A percentile compares a stretch with the other conserved stretches of the same genome.
Evolutionary conservation across 1,140 invertebrate genomes (phyloP).

Genomic region (Formica exsecta): DNA sequence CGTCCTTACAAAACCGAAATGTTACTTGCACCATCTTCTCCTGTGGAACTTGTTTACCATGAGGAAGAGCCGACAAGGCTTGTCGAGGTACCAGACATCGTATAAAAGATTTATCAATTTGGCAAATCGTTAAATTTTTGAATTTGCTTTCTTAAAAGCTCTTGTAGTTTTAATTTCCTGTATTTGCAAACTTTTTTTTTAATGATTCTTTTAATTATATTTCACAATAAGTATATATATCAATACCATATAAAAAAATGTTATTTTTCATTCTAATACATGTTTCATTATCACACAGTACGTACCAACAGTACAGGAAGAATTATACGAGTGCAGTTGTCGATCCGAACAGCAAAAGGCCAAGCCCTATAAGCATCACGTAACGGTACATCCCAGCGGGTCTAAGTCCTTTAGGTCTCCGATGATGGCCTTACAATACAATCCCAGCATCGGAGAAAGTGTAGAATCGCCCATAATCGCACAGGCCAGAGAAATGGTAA

Average conservation of each 20-base stretch:
- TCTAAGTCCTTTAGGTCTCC: neutral
- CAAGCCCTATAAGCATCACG: neutral
- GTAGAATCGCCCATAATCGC: neutral
- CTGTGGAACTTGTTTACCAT: too few species aligned
- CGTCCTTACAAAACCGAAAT: neutral
- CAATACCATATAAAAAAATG: constrained; percentile 4
- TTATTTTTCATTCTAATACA: neutral
- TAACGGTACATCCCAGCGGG: neutral
- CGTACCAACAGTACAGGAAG: neutral
- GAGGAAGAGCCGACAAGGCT: too few species aligned
- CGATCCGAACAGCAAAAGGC: neutral
- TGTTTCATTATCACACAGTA: neutral
- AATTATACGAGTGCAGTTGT: neutral
- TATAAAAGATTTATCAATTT: constrained; percentile 2
- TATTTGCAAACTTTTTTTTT: neutral
- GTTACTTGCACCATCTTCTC: neutral
- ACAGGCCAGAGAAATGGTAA: neutral
- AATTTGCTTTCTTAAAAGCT: neutral
- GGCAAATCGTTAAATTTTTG: neutral
- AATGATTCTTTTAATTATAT: neutral
- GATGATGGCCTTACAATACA: neutral
- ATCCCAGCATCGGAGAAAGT: neutral
- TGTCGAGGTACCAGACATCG: neutral
- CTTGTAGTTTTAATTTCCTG: neutral
- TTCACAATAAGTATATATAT: neutral